A percentile compares a stretch with the other conserved stretches of the same genome.
These are phyloP conservation scores for Trogon surrucura DNA, from an alignment of 2,113 vertebrate genomes.

Conservation along the genomic window DNA sequence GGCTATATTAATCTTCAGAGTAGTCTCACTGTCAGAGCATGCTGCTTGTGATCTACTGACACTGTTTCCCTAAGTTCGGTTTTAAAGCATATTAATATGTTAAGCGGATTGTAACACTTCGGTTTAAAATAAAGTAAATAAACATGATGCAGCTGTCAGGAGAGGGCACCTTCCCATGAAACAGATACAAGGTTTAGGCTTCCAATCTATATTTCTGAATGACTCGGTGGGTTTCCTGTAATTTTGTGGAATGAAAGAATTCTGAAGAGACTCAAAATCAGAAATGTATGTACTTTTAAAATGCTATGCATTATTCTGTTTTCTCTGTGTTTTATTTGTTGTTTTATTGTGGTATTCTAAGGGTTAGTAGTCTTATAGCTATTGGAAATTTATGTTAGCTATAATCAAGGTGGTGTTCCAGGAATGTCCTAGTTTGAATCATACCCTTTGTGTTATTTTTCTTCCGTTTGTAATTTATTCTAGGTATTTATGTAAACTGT, in stretches of 20 bases:
- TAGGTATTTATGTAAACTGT: slow-evolving; percentile 98
- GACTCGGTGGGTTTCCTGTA: neutral
- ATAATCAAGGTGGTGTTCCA: neutral
- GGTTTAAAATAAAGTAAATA: neutral
- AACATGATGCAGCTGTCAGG: neutral
- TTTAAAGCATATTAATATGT: neutral
- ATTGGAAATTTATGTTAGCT: neutral
- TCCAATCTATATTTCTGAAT: neutral
- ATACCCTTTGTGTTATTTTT: neutral
- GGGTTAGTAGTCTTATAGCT: neutral
- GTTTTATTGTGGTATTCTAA: neutral
- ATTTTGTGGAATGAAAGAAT: neutral
- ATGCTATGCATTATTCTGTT: neutral
- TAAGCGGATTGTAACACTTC: neutral
- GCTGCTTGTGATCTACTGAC: neutral
- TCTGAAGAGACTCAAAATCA: neutral
- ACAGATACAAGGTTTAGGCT: neutral
- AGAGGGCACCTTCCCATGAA: neutral
- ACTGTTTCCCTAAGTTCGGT: neutral
- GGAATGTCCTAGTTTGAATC: neutral
- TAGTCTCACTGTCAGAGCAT: neutral
- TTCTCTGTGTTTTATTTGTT: accelerated
- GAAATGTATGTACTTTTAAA: neutral
- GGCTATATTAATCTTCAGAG: neutral
- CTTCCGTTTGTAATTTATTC: slow-evolving; percentile 38